These are phyloP conservation scores for Phylloscopus collybita DNA, from an alignment of 2,797 vertebrate species.

Conservation along the genomic window DNA sequence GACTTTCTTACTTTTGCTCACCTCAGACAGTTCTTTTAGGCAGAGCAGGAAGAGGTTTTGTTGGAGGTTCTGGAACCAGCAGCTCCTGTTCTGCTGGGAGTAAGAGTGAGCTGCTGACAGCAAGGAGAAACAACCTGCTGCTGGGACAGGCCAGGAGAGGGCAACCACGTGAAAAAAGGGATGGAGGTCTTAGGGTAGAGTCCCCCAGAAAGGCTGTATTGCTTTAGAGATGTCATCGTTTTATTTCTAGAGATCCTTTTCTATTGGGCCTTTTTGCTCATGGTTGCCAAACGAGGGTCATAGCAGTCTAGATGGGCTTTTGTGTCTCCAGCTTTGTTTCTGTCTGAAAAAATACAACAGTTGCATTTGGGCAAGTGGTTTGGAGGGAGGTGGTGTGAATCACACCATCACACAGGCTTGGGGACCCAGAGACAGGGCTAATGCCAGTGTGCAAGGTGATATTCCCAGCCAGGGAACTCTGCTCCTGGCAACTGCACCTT, in stretches of 20 bases:
- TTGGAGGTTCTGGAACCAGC: not conserved
- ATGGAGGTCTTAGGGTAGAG: not conserved
- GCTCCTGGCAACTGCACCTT: not conserved
- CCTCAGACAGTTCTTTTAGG: not conserved
- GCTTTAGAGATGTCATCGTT: not conserved
- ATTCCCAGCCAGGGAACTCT: not conserved
- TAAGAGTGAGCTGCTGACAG: not conserved
- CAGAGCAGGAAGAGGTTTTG: not conserved
- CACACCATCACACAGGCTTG: accelerated
- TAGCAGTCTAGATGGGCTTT: not conserved
- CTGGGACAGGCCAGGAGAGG: not conserved
- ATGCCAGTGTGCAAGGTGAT: not conserved
- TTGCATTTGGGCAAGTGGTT: not conserved
- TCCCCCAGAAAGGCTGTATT: not conserved
- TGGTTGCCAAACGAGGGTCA: not conserved
- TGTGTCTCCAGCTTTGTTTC: not conserved
- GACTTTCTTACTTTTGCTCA: not conserved
- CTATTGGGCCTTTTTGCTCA: not conserved
- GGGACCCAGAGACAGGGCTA: not conserved
- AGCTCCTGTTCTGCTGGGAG: accelerated
- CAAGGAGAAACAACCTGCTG: not conserved
- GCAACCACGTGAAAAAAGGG: not conserved
- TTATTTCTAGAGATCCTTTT: not conserved
- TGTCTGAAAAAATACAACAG: not conserved
- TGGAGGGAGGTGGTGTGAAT: not conserved